Evolutionary conservation across 23 tunicate species (phyloP).

Genomic region (Trididemnum clinides): DNA sequence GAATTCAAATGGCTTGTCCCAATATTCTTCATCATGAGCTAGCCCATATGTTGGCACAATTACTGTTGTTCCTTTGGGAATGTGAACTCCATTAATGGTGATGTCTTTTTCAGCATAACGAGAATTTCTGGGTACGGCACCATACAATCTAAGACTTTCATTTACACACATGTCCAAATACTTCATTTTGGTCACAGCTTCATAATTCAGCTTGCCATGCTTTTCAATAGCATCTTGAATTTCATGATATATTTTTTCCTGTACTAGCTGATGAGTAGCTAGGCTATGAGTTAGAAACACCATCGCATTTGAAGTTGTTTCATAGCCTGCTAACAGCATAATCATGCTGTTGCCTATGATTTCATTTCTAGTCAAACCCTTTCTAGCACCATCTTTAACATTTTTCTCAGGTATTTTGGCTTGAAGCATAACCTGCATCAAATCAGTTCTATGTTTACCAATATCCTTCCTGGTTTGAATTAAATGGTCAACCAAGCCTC

Average conservation of each 20-base stretch:
- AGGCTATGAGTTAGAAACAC: constrained; percentile 53
- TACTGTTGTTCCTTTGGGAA: constrained; percentile 52
- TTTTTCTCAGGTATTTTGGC: constrained; percentile 47
- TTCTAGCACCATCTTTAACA: constrained; percentile 21
- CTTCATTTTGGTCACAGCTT: constrained; percentile 53
- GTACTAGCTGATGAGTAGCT: constrained; percentile 68
- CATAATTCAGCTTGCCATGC: constrained; percentile 48
- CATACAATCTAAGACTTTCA: constrained; percentile 67
- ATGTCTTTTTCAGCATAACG: constrained; percentile 48
- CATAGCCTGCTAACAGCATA: constrained; percentile 85
- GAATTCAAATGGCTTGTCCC: constrained; percentile 82
- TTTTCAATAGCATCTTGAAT: constrained; percentile 45
- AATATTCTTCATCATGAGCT: constrained; percentile 71
- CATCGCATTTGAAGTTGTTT: constrained; percentile 74
- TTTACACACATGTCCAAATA: constrained; percentile 78
- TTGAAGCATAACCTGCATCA: constrained; percentile 72
- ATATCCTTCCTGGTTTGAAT: constrained; percentile 12
- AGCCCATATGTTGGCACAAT: constrained; percentile 58
- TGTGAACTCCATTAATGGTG: constrained; percentile 46
- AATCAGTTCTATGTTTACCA: constrained; percentile 28
- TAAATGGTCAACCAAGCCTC: constrained; percentile 21
- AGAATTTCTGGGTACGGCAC: constrained; percentile 49
- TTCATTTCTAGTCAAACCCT: constrained; percentile 68
- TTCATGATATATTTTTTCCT: constrained; percentile 57
- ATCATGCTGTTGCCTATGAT: constrained; percentile 72